These are phyloP conservation scores for Drosophila mimetica DNA, from an alignment of 2,888 invertebrate genomes.

Conservation along the genomic window DNA sequence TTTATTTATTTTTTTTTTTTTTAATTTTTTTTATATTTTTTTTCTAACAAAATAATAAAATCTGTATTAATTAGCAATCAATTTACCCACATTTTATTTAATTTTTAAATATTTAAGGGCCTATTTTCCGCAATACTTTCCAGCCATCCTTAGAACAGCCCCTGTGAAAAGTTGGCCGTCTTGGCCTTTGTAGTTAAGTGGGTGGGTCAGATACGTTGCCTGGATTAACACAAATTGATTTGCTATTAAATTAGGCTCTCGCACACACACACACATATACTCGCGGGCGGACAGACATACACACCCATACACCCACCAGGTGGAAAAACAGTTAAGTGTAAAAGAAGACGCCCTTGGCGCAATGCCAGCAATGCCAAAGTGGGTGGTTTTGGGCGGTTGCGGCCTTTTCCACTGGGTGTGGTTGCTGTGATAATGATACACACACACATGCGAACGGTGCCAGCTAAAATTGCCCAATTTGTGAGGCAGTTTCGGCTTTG, in stretches of 20 bases:
- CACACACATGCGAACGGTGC: constrained; percentile 50
- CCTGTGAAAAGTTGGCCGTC: constrained; percentile 6
- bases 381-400: constrained; percentile 9
- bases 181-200: constrained; percentile 56
- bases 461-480: constrained; percentile 72
- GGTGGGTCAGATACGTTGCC: constrained; percentile 57
- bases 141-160: not conserved
- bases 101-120: not conserved
- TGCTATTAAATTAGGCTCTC: constrained; percentile 80
- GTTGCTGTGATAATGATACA: constrained; percentile 79
- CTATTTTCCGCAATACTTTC: too few relatives aligned
- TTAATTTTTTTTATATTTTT: too few relatives aligned
- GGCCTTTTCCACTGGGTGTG: constrained; percentile 46
- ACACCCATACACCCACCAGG: constrained; percentile 46
- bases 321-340: constrained; percentile 79
- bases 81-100: too few relatives aligned
- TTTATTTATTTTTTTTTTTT: too few relatives aligned
- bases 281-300: too few relatives aligned
- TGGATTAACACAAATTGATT: constrained; percentile 81
- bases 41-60: too few relatives aligned
- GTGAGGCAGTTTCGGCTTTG: constrained; percentile 66
- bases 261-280: constrained; percentile 30
- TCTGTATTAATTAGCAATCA: too few relatives aligned
- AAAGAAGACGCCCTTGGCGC: constrained; percentile 75
- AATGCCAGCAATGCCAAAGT: constrained; percentile 30